These are phyloP conservation scores for Rhabdophis nuchalis DNA, from an alignment of 2,797 vertebrate genomes.

Conservation along the genomic window DNA sequence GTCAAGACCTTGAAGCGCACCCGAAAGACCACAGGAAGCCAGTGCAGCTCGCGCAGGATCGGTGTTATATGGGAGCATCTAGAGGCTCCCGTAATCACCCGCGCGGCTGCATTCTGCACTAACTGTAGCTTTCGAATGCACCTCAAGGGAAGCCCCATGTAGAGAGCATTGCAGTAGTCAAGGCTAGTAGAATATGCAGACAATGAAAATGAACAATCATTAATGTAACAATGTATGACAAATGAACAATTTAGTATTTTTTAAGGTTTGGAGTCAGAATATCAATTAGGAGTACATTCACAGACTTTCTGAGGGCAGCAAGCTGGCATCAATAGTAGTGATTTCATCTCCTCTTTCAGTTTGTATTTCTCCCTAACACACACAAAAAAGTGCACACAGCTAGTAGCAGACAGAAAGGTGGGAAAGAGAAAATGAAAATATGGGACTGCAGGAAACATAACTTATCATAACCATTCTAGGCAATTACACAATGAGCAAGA, in stretches of 20 bases:
- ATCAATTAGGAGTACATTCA: not conserved
- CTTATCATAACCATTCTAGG: not conserved
- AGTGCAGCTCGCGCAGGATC: no score
- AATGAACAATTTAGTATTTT: not conserved
- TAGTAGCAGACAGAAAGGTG: not conserved
- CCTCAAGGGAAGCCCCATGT: no score
- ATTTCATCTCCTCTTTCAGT: not conserved
- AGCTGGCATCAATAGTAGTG: not conserved
- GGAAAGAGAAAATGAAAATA: not conserved
- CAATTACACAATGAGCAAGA: not conserved
- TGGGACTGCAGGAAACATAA: not conserved
- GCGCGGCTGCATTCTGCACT: no score
- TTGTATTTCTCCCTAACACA: not conserved
- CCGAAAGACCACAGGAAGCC: no score
- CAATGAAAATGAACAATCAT: not conserved
- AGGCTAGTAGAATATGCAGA: not conserved
- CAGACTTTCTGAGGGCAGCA: not conserved
- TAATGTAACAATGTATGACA: not conserved
- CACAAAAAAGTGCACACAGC: not conserved
- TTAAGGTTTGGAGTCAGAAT: not conserved
- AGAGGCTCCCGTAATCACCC: no score
- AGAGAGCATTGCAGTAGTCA: no score
- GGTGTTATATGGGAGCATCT: no score
- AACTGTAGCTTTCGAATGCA: no score
- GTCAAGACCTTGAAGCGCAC: no score